These are phyloP conservation scores for Tychaedon coryphoeus DNA, from an alignment of 2,113 vertebrate species.

Conservation along the genomic window DNA sequence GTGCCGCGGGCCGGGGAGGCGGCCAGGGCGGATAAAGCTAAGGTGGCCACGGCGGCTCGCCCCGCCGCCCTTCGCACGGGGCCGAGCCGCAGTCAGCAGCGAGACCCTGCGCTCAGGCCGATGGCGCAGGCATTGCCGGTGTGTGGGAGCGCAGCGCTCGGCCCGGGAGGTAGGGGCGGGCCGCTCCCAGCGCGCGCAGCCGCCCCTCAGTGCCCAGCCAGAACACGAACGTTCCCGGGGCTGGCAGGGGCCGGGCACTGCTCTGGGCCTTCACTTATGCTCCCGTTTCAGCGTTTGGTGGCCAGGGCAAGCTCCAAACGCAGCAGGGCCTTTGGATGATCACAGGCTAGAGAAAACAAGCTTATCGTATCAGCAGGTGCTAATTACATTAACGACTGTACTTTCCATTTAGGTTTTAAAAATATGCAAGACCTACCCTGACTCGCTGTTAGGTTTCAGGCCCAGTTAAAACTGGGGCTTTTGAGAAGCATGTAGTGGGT, in stretches of 20 bases:
- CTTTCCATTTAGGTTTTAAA: slow-evolving; percentile 5
- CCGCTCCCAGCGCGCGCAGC: rapidly evolving
- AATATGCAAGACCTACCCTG: background rate
- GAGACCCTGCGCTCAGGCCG: rapidly evolving
- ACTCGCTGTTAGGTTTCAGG: background rate
- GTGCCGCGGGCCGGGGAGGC: background rate
- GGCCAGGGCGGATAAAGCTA: rapidly evolving
- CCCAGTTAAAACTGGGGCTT: background rate
- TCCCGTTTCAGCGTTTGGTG: rapidly evolving
- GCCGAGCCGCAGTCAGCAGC: rapidly evolving
- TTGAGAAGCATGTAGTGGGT: rapidly evolving
- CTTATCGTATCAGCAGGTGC: background rate
- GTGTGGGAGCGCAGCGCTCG: background rate
- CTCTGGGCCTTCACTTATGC: too few species aligned
- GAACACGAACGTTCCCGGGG: rapidly evolving
- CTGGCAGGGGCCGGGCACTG: rapidly evolving
- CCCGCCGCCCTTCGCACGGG: too few species aligned
- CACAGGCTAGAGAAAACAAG: background rate
- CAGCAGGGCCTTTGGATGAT: rapidly evolving
- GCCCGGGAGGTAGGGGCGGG: rapidly evolving
- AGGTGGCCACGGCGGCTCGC: rapidly evolving
- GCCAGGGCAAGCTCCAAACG: background rate
- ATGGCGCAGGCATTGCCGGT: too few species aligned
- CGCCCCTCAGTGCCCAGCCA: rapidly evolving
- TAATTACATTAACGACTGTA: background rate